Percentiles rank a stretch among this genome's conserved stretches.
Conservation (phyloP, 2,113 vertebrate species). For the Shinisaurus crocodilurus region DNA sequence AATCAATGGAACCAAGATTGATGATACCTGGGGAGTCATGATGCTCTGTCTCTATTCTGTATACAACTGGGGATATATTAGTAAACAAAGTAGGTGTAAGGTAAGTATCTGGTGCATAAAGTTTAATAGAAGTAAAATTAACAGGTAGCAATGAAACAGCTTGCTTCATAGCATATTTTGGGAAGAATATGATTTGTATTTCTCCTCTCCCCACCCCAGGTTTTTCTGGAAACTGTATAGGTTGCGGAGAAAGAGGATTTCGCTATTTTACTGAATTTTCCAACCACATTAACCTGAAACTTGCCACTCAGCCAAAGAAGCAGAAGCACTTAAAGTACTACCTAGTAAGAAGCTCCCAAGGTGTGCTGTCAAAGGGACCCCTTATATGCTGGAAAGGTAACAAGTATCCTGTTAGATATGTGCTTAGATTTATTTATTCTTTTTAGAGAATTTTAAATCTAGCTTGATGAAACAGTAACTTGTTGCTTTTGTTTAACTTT, state of each 20-base stretch:
- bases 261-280: slow-evolving; percentile 99
- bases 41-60: background rate
- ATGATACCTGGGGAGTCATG: background rate
- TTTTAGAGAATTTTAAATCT: background rate
- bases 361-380: slow-evolving; percentile 93
- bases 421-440: background rate
- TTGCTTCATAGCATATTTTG: background rate
- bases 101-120: background rate
- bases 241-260: slow-evolving; percentile 98
- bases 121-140: background rate
- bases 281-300: slow-evolving; percentile 98
- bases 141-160: slow-evolving; percentile 14
- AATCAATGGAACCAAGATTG: slow-evolving; percentile 3
- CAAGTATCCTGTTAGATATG: background rate
- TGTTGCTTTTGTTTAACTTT: background rate
- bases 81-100: background rate
- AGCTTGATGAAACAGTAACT: slow-evolving; percentile 20
- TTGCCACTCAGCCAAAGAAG: slow-evolving; percentile 99
- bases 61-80: background rate
- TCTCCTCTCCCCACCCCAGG: slow-evolving; percentile 76
- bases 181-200: background rate
- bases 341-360: slow-evolving; percentile 95
- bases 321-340: slow-evolving; percentile 99
- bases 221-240: slow-evolving; percentile 98
- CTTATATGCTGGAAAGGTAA: slow-evolving; percentile 99